phyloP scores from a whole-genome alignment of 37 sponge, comb jelly and placozoan species.

The Amphimedon queenslandica region DNA sequence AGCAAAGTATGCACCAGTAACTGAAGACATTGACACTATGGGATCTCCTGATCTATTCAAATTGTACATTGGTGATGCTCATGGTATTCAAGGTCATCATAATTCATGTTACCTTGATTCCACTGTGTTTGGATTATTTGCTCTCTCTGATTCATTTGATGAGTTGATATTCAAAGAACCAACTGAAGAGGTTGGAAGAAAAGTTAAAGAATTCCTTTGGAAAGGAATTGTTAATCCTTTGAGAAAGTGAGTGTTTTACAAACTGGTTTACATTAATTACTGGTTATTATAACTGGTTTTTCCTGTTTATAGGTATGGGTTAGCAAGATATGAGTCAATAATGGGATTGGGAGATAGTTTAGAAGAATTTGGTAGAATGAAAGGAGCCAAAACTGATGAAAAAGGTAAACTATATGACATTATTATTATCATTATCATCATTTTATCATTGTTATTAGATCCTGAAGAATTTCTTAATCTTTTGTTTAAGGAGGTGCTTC shows the following conservation, averaged over 20 bases:
- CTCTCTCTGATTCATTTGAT: slow-evolving; percentile 75
- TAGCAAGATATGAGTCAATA: slow-evolving; percentile 64
- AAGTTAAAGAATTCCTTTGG: slow-evolving; percentile 37
- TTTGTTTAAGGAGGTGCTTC: slow-evolving; percentile 61
- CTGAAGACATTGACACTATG: not conserved
- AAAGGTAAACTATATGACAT: slow-evolving; percentile 43
- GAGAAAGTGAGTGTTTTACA: slow-evolving; percentile 44
- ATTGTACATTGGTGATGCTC: slow-evolving; percentile 39
- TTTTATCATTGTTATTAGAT: slow-evolving; percentile 39
- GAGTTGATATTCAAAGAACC: slow-evolving; percentile 34
- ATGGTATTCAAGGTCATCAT: slow-evolving; percentile 93
- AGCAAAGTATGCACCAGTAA: not conserved
- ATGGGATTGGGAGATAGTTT: slow-evolving; percentile 62
- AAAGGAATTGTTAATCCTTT: slow-evolving; percentile 84
- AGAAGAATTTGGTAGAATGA: slow-evolving; percentile 57
- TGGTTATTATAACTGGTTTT: not conserved
- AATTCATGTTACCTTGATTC: slow-evolving; percentile 99
- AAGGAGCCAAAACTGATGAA: slow-evolving; percentile 73
- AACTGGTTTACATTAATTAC: too few species aligned
- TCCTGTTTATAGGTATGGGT: slow-evolving; percentile 47
- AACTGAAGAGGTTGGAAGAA: not conserved
- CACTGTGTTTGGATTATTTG: slow-evolving; percentile 93
- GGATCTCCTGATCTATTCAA: not conserved
- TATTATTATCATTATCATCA: not conserved
- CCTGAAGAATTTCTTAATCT: slow-evolving; percentile 97